Evolutionary conservation across 2,888 invertebrate genomes (phyloP).

Genomic region (Apamea monoglypha): DNA sequence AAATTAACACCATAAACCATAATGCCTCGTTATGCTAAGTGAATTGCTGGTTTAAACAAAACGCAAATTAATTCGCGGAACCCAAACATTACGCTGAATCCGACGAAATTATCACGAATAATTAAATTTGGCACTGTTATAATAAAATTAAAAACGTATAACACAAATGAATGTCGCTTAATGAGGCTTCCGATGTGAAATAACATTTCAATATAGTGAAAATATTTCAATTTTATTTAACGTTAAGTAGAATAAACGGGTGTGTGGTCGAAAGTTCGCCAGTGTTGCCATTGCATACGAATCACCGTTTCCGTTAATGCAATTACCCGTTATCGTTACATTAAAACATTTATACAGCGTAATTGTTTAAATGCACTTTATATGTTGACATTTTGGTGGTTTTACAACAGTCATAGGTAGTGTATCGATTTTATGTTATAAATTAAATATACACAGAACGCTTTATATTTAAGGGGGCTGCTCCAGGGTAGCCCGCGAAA

Average conservation of each 20-base stretch:
- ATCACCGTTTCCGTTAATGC: slow-evolving; percentile 70
- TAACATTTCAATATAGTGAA: slow-evolving; percentile 63
- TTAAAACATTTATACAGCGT: slow-evolving; percentile 58
- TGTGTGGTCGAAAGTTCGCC: slow-evolving; percentile 71
- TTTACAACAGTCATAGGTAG: slow-evolving; percentile 4
- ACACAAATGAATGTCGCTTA: slow-evolving; percentile 64
- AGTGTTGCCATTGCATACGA: slow-evolving; percentile 68
- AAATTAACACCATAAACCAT: slow-evolving; percentile 57
- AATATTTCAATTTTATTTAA: slow-evolving; percentile 70
- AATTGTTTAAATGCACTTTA: slow-evolving; percentile 59
- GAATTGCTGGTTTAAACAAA: slow-evolving; percentile 64
- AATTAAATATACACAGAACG: neutral
- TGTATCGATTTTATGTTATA: neutral
- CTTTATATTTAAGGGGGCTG: neutral
- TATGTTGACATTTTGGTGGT: slow-evolving; percentile 27
- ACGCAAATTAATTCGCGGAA: slow-evolving; percentile 65
- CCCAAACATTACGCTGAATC: slow-evolving; percentile 61
- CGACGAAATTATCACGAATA: slow-evolving; percentile 64
- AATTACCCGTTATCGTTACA: slow-evolving; percentile 64
- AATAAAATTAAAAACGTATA: slow-evolving; percentile 68
- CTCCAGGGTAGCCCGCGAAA: neutral
- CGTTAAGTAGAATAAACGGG: slow-evolving; percentile 72
- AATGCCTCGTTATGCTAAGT: slow-evolving; percentile 63
- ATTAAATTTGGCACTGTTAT: slow-evolving; percentile 64
- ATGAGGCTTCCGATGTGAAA: slow-evolving; percentile 64